A percentile compares a stretch with the other conserved stretches of the same genome.
Evolutionary conservation across 2,888 invertebrate genomes (phyloP).

Genomic region (Aphodius granarius): DNA sequence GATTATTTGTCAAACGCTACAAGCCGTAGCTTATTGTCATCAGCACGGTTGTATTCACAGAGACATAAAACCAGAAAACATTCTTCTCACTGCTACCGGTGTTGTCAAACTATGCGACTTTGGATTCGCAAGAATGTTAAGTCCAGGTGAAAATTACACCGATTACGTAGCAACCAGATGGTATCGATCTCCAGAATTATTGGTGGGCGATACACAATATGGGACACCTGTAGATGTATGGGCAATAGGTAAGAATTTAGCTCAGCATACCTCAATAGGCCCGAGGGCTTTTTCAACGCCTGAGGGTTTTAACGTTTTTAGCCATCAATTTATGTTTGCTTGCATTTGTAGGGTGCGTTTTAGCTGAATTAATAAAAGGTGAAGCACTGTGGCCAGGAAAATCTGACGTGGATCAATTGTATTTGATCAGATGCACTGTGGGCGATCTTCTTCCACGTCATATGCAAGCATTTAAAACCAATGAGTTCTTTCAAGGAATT

Average conservation of each 20-base stretch:
- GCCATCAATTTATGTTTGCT: too few relatives aligned
- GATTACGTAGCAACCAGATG: constrained; percentile 99
- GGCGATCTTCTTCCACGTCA: constrained; percentile 94
- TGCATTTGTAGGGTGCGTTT: constrained; percentile 85
- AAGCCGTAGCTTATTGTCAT: constrained; percentile 96
- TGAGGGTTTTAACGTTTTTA: too few relatives aligned
- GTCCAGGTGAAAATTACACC: constrained; percentile 97
- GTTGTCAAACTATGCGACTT: constrained; percentile 98
- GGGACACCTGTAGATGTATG: constrained; percentile 95
- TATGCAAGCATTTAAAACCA: constrained; percentile 93
- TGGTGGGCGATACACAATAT: constrained; percentile 95
- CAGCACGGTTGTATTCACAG: constrained; percentile 94
- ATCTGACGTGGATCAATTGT: constrained; percentile 97
- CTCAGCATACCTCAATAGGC: too few relatives aligned
- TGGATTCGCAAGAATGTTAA: constrained; percentile 96
- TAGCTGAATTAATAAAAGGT: constrained; percentile 84
- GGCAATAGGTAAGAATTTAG: constrained; percentile 85
- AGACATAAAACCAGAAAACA: constrained; percentile 99
- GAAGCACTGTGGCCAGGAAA: constrained; percentile 98
- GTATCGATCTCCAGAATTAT: constrained; percentile 96
- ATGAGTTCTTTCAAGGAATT: constrained; percentile 90
- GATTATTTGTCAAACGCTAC: constrained; percentile 93
- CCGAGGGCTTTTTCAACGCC: too few relatives aligned
- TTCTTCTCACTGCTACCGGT: constrained; percentile 87
- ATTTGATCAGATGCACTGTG: constrained; percentile 90